Evolutionary conservation across 2,888 invertebrate genomes (phyloP).

Genomic region (Ophion ventricosus): DNA sequence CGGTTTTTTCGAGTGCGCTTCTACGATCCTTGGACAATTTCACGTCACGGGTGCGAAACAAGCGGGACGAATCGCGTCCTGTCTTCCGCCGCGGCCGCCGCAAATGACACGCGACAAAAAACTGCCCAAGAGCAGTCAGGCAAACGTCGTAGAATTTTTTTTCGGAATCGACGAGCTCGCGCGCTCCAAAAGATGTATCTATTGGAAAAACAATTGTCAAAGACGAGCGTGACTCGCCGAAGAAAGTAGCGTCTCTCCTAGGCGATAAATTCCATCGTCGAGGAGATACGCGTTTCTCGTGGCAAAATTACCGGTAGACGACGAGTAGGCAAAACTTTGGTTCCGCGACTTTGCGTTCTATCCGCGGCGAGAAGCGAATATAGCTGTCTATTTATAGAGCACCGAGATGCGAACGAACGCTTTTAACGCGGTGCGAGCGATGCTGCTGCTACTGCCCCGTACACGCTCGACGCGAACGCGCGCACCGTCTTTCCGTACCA

Average conservation of each 20-base stretch:
- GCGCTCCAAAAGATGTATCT: not conserved
- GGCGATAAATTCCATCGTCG: slow-evolving; percentile 31
- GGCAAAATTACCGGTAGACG: slow-evolving; percentile 45
- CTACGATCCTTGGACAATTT: slow-evolving; percentile 63
- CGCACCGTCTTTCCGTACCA: no score
- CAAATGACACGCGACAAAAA: slow-evolving; percentile 33
- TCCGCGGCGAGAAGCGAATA: slow-evolving; percentile 51
- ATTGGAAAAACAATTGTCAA: no score
- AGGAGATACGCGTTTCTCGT: not conserved
- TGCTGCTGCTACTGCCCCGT: no score
- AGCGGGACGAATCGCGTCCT: slow-evolving; percentile 46
- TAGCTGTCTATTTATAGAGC: slow-evolving; percentile 66
- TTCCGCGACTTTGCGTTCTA: slow-evolving; percentile 61
- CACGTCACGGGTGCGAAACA: slow-evolving; percentile 60
- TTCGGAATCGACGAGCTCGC: not conserved
- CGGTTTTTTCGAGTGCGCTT: not conserved
- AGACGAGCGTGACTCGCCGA: no score
- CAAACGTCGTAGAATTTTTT: not conserved
- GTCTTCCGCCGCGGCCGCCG: slow-evolving; percentile 57
- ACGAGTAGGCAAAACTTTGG: slow-evolving; percentile 45
- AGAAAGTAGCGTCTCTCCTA: not conserved
- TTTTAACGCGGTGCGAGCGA: not conserved
- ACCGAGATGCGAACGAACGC: slow-evolving; percentile 43
- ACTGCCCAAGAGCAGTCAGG: not conserved
- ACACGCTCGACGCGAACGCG: no score